A percentile compares a stretch with the other conserved stretches of the same genome.
phyloP scores from a whole-genome alignment of 2,888 invertebrate genomes.

The Orthonevra nobilis region DNA sequence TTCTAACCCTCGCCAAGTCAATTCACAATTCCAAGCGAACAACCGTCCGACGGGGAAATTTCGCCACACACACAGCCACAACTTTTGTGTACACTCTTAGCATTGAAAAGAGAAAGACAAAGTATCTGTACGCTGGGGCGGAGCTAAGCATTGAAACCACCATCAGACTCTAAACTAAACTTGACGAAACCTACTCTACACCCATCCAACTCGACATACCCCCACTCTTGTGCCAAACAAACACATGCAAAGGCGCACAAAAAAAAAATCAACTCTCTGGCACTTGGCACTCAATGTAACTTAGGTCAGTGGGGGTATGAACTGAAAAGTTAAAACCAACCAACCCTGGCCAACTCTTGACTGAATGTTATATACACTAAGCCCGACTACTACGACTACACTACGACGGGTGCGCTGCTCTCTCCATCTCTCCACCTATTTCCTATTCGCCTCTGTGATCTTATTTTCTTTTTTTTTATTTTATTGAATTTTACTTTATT shows the following conservation, averaged over 20 bases:
- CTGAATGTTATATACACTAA: conserved; percentile 63
- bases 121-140: conserved; percentile 55
- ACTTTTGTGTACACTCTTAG: conserved; percentile 40
- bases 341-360: conserved; percentile 74
- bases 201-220: conserved; percentile 25
- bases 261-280: conserved; percentile 72
- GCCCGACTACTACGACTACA: too few relatives aligned
- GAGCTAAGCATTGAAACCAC: conserved; percentile 48
- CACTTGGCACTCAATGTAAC: conserved; percentile 71
- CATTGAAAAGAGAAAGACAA: conserved; percentile 37
- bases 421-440: conserved; percentile 62
- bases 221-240: conserved; percentile 58
- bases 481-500: conserved; percentile 53
- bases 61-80: conserved; percentile 33
- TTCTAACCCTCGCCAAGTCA: conserved; percentile 69
- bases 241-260: background rate
- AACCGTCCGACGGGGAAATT: conserved; percentile 56
- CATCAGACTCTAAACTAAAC: conserved; percentile 51
- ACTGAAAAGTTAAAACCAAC: conserved; percentile 73
- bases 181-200: conserved; percentile 49
- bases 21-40: conserved; percentile 41
- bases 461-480: conserved; percentile 8
- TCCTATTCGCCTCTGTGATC: conserved; percentile 49
- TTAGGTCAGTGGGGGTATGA: conserved; percentile 71
- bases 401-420: conserved; percentile 18